Evolutionary conservation across 2,797 vertebrate species (phyloP).

Genomic region (Smutsia gigantea): DNA sequence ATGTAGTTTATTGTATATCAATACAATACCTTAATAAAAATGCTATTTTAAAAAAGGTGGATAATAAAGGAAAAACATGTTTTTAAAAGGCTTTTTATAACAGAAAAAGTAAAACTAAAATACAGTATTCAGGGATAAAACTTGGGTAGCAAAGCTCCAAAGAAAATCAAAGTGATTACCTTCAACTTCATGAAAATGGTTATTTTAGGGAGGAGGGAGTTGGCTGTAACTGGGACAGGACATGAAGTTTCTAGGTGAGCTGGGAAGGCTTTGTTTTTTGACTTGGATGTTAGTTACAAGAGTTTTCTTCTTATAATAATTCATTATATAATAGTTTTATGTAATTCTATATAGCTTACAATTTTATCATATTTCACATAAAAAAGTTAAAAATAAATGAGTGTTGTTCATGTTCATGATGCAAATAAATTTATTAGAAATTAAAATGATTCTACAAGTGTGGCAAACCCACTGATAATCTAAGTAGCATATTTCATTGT

Average conservation of each 20-base stretch:
- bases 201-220: neutral
- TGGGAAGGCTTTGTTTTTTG: conserved; percentile 31
- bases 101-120: neutral
- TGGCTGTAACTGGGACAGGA: neutral
- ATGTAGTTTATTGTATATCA: neutral
- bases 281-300: neutral
- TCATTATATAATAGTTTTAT: conserved; percentile 25
- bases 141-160: conserved; percentile 7
- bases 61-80: neutral
- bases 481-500: neutral
- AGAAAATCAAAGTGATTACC: conserved; percentile 14
- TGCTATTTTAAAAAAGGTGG: neutral
- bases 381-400: conserved; percentile 42
- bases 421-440: neutral
- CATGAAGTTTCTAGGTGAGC: neutral
- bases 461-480: neutral
- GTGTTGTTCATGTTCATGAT: neutral
- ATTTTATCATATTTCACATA: conserved; percentile 6
- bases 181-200: neutral
- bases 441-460: conserved; percentile 33
- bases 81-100: neutral
- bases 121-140: neutral
- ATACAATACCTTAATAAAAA: neutral
- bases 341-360: neutral
- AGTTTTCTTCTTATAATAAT: conserved; percentile 3